Evolutionary conservation across 2,797 vertebrate species (phyloP), one percentile per base, ranked within the genome.

Genomic region (Miichthys miiuy): DNA sequence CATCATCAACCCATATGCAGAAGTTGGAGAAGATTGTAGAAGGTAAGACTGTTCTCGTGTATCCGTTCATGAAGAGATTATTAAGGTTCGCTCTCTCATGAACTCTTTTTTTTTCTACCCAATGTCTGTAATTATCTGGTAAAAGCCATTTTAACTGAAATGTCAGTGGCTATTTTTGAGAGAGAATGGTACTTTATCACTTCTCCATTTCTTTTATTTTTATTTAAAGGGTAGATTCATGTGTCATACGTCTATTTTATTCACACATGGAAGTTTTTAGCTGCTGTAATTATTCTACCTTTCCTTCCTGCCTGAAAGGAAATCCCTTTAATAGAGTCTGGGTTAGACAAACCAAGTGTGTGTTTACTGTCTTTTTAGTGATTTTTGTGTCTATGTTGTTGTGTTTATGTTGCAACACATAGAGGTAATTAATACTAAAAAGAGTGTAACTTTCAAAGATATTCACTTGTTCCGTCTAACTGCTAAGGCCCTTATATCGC

Each of bases 1-100:
- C 65, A 89, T 94, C 10, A 4, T 75, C 54, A 94, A 95, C 68
- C 91, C 93, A 0, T 94, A 92, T 5, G 88, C 91, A 77, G 92
- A 92, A 6, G 87, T 90, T 25, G 91, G 85, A 64, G 93, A 94
- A 17, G 94, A 94, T 5, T 75, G 66, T 41, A 82, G 79, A 63
- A 93, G 93, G 95, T 95, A 87, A 81, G 79, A 3, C 34, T 55
- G 18, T 48, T 58, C 5, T 23, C 5, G 6, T 57, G 38, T n/a
- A 4, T 47, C 50, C 25, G 14, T 62, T 11, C 4, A 58, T 30
- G 13, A 52, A 60, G 47, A 46, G 7, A 54, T 54, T 7, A 27
- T 67, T 21, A 51, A 17, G 4, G 57, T 55, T 56, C 16, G 21
- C 21, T 23, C 13, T 52, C 25, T 57, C 20, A 18, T 50, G 13